These are phyloP conservation scores for Bubo scandiacus DNA, from an alignment of 2,113 vertebrate genomes.

Conservation along the genomic window DNA sequence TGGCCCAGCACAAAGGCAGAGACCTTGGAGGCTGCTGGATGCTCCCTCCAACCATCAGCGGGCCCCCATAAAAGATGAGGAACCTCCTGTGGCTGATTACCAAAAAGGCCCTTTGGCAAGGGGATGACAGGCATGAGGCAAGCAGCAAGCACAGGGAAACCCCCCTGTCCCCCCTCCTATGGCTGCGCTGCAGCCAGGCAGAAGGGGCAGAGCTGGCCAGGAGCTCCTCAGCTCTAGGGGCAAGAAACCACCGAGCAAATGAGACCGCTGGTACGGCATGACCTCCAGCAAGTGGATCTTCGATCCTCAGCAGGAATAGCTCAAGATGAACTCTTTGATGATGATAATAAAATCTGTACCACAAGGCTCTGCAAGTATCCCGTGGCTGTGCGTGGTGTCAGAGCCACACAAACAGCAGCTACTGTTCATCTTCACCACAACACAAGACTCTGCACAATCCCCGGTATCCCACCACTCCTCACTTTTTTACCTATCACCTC, in stretches of 20 bases:
- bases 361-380: no score
- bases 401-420: not conserved
- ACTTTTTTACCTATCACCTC: no score
- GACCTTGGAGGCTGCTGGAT: not conserved
- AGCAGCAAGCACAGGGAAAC: not conserved
- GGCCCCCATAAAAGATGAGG: not conserved
- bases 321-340: not conserved
- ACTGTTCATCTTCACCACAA: not conserved
- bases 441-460: not conserved
- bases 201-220: not conserved
- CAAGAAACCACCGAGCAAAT: not conserved
- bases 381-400: rapidly evolving
- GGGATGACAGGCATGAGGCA: not conserved
- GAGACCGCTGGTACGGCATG: rapidly evolving
- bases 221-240: not conserved
- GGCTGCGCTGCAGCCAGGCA: not conserved
- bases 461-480: not conserved
- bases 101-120: not conserved
- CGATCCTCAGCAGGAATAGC: not conserved
- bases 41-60: not conserved
- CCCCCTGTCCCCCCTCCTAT: rapidly evolving
- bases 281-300: not conserved
- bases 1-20: not conserved
- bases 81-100: not conserved
- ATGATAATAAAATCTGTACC: not conserved